Evolutionary conservation across 2,888 invertebrate species (phyloP).

Genomic region (Petrolisthes cinctipes): DNA sequence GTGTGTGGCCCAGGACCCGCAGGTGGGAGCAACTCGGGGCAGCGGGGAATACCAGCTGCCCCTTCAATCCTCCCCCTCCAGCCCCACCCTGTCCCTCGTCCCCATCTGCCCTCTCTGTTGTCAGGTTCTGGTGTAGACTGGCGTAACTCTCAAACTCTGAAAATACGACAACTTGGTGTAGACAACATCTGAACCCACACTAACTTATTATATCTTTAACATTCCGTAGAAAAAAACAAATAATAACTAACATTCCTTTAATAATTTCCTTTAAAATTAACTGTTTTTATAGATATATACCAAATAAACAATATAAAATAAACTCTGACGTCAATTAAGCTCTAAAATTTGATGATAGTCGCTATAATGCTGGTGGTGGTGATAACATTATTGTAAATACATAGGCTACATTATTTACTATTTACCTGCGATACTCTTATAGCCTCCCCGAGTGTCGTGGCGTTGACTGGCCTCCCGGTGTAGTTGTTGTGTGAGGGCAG

Average conservation of each 20-base stretch:
- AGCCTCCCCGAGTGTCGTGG: neutral
- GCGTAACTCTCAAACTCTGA: neutral
- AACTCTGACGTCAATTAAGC: too few relatives aligned
- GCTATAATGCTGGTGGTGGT: too few relatives aligned
- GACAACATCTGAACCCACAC: too few relatives aligned
- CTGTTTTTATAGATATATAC: too few relatives aligned
- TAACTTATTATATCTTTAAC: too few relatives aligned
- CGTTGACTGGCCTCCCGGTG: neutral
- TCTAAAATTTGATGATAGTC: too few relatives aligned
- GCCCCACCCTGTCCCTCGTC: neutral
- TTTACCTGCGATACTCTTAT: neutral
- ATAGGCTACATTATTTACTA: neutral
- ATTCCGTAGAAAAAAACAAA: too few relatives aligned
- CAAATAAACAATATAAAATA: too few relatives aligned
- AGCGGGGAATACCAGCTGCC: neutral
- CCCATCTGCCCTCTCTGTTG: neutral
- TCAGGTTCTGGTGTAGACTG: neutral
- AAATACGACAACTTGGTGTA: neutral
- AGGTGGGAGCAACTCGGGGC: slow-evolving; percentile 23
- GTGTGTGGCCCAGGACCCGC: slow-evolving; percentile 44
- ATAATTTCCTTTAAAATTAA: too few relatives aligned
- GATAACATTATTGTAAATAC: too few relatives aligned
- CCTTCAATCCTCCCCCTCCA: neutral
- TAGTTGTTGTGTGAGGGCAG: neutral
- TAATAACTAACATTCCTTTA: too few relatives aligned